Base-by-base conservation (phyloP, 2,888 invertebrate species). In the Dorcus parallelipipedus region DNA sequence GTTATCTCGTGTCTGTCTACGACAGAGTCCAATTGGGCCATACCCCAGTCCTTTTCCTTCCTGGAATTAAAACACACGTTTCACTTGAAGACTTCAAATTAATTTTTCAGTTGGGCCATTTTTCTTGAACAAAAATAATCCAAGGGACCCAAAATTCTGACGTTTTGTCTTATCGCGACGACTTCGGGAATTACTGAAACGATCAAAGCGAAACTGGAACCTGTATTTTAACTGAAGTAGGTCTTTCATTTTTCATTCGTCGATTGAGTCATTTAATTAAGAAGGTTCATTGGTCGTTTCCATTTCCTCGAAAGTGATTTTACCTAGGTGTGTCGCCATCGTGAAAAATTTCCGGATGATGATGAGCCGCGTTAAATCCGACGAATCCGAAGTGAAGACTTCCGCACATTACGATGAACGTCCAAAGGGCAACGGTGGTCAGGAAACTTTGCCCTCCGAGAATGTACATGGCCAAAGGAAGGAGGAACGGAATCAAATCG, bases 291-390 rank as follows among this genome's bases (percentile, higher is more conserved):
- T 14, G 14, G 14, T 14, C 14, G 1, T 14, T 14, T 1, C 14
- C 14, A 14, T 20, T 20, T 20, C 20, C 20, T 5, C 26, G 2
- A 7, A 33, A 33, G 1, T 1, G 1, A 9, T 45, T 17, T 45
- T 76, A 86, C 86, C 82, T 81, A 39, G 83, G 81, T 56, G 83
- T 76, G 73, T 92, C 91, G 0, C 90, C 90, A 67, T 90, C 90
- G 71, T 91, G 91, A 67, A 87, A 87, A 58, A 90, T 87, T 33
- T 84, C 83, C 1, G 91, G 90, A 73, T 90, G 89, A 71, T 91
- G 90, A 78, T 91, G 91, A 1, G 86, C 89, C 0, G 89, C 90
- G 70, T 85, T 89, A 0, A 88, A 70, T 2, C 86, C 90, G 55
- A 89, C 83, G 2, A 82, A 66, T 10, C 76, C 79, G 70, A 91